A percentile compares a stretch with the other conserved stretches of the same genome.
Evolutionary conservation across 2,888 invertebrate genomes (phyloP).

Genomic region (Watsonalla cultraria): DNA sequence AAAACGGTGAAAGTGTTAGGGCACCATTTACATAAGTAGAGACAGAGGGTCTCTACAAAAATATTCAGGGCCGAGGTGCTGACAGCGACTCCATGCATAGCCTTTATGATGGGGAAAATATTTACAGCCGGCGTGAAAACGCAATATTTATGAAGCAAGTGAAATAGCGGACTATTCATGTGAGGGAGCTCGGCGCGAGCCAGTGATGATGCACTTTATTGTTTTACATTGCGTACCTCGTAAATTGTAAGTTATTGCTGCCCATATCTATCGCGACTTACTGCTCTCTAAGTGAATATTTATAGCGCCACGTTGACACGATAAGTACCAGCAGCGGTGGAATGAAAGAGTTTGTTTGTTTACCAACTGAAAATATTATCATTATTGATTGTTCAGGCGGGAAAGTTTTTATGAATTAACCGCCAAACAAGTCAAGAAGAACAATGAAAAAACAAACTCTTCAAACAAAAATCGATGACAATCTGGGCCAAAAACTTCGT

Average conservation of each 20-base stretch:
- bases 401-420: constrained; percentile 78
- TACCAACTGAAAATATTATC: constrained; percentile 57
- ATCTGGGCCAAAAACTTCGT: constrained; percentile 78
- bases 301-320: constrained; percentile 2
- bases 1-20: constrained; percentile 75
- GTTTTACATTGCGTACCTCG: constrained; percentile 43
- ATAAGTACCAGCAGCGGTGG: constrained; percentile 22
- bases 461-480: constrained; percentile 80
- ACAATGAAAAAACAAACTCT: constrained; percentile 79
- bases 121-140: constrained; percentile 64
- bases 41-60: constrained; percentile 72
- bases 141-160: constrained; percentile 61
- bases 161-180: constrained; percentile 43
- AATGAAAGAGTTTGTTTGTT: constrained; percentile 39
- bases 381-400: constrained; percentile 72
- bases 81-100: constrained; percentile 65
- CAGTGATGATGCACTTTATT: constrained; percentile 49
- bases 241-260: constrained; percentile 45
- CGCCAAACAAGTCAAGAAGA: constrained; percentile 79
- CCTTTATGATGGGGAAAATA: constrained; percentile 70
- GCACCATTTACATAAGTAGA: constrained; percentile 75
- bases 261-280: constrained; percentile 1
- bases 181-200: constrained; percentile 32
- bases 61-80: constrained; percentile 75
- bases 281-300: constrained; percentile 2